These are phyloP conservation scores for Yponomeuta sedellus DNA, from an alignment of 2,888 invertebrate genomes.

Conservation along the genomic window DNA sequence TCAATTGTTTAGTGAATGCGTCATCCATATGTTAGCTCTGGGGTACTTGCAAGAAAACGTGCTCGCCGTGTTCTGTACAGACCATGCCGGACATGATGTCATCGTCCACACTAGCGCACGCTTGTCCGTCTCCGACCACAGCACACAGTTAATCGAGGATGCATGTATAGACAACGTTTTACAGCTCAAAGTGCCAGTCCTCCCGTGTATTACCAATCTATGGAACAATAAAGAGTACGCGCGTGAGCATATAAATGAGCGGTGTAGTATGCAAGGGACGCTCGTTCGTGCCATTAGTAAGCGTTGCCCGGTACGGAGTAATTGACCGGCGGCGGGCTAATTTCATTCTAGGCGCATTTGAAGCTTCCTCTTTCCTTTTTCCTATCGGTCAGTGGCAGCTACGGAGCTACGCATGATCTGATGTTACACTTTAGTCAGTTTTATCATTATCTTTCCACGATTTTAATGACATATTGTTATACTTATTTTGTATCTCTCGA, in stretches of 20 bases:
- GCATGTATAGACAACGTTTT: slow-evolving; percentile 74
- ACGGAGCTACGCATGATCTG: not conserved
- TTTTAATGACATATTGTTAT: no score
- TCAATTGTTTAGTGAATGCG: slow-evolving; percentile 32
- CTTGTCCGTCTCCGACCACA: slow-evolving; percentile 52
- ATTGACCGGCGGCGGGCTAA: slow-evolving; percentile 73
- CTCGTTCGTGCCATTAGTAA: slow-evolving; percentile 66
- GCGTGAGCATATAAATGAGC: slow-evolving; percentile 66
- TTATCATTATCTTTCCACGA: no score
- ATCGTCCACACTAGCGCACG: slow-evolving; percentile 55
- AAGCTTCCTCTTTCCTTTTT: slow-evolving; percentile 75
- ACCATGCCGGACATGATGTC: slow-evolving; percentile 70
- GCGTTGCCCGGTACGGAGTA: slow-evolving; percentile 63
- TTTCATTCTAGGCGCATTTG: slow-evolving; percentile 71
- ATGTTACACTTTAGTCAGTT: not conserved
- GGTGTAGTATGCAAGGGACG: slow-evolving; percentile 63
- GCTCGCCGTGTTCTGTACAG: slow-evolving; percentile 60
- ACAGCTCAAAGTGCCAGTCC: slow-evolving; percentile 72
- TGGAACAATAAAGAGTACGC: slow-evolving; percentile 72
- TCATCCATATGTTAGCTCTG: slow-evolving; percentile 43
- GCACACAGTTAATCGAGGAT: slow-evolving; percentile 70
- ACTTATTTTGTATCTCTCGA: no score
- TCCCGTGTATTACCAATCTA: slow-evolving; percentile 75
- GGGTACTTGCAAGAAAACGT: slow-evolving; percentile 49
- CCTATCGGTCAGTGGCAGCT: slow-evolving; percentile 64